Conservation (phyloP, 2,888 invertebrate genomes). For the Scaptomyza caliginosa region DNA sequence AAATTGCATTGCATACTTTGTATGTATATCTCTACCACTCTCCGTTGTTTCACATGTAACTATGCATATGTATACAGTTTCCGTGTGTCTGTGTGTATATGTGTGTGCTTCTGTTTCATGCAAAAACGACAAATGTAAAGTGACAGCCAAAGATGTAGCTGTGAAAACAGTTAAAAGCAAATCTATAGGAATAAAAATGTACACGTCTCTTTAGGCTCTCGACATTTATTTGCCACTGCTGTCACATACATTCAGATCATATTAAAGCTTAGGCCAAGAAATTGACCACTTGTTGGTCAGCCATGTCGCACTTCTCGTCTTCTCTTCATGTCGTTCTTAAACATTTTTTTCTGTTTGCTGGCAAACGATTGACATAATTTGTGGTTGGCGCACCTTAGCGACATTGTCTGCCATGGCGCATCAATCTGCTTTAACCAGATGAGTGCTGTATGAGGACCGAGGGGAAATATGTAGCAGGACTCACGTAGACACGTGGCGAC, state of each 20-base stretch:
- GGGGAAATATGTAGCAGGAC: background rate
- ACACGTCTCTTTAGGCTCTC: background rate
- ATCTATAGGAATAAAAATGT: background rate
- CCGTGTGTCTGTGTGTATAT: slow-evolving; percentile 1
- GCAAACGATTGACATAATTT: slow-evolving; percentile 54
- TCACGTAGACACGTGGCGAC: slow-evolving; percentile 23
- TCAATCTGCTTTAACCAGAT: slow-evolving; percentile 51
- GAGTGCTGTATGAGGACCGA: background rate
- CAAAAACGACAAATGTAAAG: slow-evolving; percentile 43
- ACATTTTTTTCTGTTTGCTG: background rate
- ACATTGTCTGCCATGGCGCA: slow-evolving; percentile 35
- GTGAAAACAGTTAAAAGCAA: slow-evolving; percentile 32
- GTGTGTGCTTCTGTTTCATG: slow-evolving; percentile 14
- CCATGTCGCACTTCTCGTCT: slow-evolving; percentile 9
- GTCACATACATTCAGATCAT: slow-evolving; percentile 6
- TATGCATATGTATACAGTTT: slow-evolving; percentile 5
- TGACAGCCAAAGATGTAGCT: slow-evolving; percentile 41
- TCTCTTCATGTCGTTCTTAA: background rate
- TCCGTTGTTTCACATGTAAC: slow-evolving; percentile 5
- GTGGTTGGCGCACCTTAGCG: slow-evolving; percentile 24
- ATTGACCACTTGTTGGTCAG: slow-evolving; percentile 44
- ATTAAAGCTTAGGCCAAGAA: slow-evolving; percentile 12
- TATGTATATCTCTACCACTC: background rate
- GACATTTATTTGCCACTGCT: too few relatives aligned
- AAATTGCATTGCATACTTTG: slow-evolving; percentile 36